A percentile compares a stretch with the other conserved stretches of the same genome.
These are phyloP conservation scores for Plecturocebus donacophilus DNA, from an alignment of 2,113 vertebrate species.

Conservation along the genomic window DNA sequence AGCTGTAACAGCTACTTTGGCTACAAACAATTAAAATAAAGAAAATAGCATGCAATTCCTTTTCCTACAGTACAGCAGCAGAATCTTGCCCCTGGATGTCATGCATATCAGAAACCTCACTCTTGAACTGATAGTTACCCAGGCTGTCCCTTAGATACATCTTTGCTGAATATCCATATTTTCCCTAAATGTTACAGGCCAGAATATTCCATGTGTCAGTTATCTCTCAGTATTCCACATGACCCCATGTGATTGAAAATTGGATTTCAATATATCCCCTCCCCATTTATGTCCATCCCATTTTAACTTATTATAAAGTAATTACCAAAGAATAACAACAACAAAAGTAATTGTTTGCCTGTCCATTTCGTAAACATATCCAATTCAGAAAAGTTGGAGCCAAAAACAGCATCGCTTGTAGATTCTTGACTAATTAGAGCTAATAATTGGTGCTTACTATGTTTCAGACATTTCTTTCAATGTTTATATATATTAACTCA, in stretches of 20 bases:
- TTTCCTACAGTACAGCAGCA: neutral
- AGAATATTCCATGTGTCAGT: neutral
- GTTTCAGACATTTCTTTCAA: neutral
- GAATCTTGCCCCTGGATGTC: neutral
- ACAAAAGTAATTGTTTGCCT: neutral
- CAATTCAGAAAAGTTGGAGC: neutral
- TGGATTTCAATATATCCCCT: neutral
- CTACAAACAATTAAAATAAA: neutral
- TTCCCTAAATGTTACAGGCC: neutral
- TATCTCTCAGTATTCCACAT: neutral
- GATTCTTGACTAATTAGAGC: neutral
- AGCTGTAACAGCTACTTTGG: neutral
- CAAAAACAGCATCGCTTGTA: neutral
- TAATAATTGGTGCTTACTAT: neutral
- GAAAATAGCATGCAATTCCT: neutral
- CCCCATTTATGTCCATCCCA: neutral
- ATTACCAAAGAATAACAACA: neutral
- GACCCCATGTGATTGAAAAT: neutral
- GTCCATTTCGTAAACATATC: neutral
- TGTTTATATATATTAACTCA: neutral
- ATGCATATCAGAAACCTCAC: neutral
- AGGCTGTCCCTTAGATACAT: neutral
- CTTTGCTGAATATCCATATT: neutral
- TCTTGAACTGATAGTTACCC: neutral
- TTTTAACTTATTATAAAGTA: conserved; percentile 20